Conservation (phyloP, 2,113 vertebrate species). For the Xenopus laevis region DNA sequence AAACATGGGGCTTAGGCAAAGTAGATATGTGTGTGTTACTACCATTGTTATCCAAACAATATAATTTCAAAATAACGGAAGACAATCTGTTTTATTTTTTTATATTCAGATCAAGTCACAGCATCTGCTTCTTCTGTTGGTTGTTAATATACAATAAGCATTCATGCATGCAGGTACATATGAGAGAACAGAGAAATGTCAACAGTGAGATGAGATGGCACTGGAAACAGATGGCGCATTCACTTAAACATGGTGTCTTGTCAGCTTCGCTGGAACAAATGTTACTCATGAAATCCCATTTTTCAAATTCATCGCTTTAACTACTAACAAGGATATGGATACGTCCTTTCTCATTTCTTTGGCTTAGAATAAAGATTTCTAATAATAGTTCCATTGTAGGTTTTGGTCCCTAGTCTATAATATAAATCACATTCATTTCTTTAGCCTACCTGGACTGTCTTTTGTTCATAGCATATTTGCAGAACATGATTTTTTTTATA, state of each 20-base stretch:
- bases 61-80: conserved; percentile 38
- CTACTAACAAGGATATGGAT: conserved; percentile 22
- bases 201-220: conserved; percentile 17
- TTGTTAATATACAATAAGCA: conserved; percentile 34
- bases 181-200: conserved; percentile 33
- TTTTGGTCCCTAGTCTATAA: too few species aligned
- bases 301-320: conserved; percentile 22
- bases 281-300: conserved; percentile 40
- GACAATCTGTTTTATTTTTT: conserved; percentile 10
- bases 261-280: conserved; percentile 50
- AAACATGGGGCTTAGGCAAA: too few species aligned
- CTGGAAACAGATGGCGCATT: conserved; percentile 46
- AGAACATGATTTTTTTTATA: too few species aligned
- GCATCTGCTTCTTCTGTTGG: conserved; percentile 44
- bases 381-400: background rate
- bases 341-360: conserved; percentile 21
- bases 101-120: conserved; percentile 33
- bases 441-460: too few species aligned
- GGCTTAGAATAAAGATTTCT: conserved; percentile 15
- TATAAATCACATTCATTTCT: too few species aligned
- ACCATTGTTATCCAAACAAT: conserved; percentile 7
- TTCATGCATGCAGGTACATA: conserved; percentile 20
- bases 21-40: background rate
- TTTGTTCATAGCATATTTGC: too few species aligned
- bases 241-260: conserved; percentile 43